Evolutionary conservation across 2,797 vertebrate species (phyloP), one percentile per base, ranked within the genome.

Genomic region (Lemur catta): DNA sequence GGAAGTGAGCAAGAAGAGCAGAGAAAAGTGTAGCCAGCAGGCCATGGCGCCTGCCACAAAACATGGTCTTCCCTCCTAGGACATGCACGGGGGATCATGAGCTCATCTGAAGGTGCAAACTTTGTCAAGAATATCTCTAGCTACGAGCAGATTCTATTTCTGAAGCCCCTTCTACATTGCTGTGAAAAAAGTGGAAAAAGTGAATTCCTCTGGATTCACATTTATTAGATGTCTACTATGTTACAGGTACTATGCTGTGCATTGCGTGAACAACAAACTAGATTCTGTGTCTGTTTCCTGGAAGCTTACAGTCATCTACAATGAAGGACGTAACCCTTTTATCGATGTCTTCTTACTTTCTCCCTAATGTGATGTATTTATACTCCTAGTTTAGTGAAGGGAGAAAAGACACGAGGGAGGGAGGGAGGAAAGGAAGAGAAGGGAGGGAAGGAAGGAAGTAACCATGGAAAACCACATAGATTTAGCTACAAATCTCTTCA

Each of bases 401-500:
- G 6, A 52, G 24, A 33, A 55, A 55, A 7, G 30, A 24, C 24
- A 1, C 24, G 13, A 35, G 33, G 55, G 10, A 26, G 1, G 15
- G 10, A 50, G 13, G 26, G 3, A 7, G 15, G 26, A 33, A 63
- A 33, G 6, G 59, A 8, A 24, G 4, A 17, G n/a, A 78, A 55
- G 41, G 33, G 48, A 75, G 24, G 7, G 30, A 46, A 12, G 7
- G 14, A 84, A 69, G 61, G 41, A 80, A 92, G 48, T 43, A 81
- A 81, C 18, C 74, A 85, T 6, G 9, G 48, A 78, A 48, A 93
- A 90, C 50, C 18, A 75, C 43, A 74, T 59, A 95, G n/a, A 59
- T 88, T 93, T 33, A 88, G 52, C 67, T 95, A 85, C 33, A 94
- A 75, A 94, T 91, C 30, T 75, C n/a, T 92, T 89, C 35, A 86